A percentile compares a stretch with the other conserved stretches of the same genome.
Conservation (phyloP, 2,113 vertebrate species). For the Gobio gobio region DNA sequence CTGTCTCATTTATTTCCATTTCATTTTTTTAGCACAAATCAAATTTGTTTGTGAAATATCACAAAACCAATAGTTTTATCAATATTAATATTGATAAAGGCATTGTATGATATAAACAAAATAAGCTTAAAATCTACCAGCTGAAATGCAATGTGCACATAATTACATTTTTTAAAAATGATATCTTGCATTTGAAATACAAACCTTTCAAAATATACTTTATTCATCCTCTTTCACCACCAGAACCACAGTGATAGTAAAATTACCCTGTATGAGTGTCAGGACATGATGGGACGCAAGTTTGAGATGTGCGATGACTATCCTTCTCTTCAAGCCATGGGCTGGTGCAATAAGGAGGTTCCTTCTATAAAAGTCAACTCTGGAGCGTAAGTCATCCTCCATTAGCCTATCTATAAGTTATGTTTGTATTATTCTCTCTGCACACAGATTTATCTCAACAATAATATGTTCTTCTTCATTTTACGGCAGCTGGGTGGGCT, state of each 20-base stretch:
- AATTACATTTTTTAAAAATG: not conserved
- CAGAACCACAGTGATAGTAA: slow-evolving; percentile 98
- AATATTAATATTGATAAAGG: not conserved
- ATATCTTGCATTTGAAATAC: not conserved
- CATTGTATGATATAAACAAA: not conserved
- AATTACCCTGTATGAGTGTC: slow-evolving; percentile 87
- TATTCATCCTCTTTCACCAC: not conserved
- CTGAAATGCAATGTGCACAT: not conserved
- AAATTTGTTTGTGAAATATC: not conserved
- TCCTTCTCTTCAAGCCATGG: slow-evolving; percentile 95
- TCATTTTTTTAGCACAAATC: not conserved
- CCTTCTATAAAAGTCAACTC: slow-evolving; percentile 93
- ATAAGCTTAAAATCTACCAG: not conserved
- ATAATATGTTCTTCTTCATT: slow-evolving; percentile 73
- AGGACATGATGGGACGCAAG: slow-evolving; percentile 94
- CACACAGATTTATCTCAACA: not conserved
- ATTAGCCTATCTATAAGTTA: slow-evolving; percentile 49
- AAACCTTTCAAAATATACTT: not conserved
- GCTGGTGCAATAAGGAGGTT: slow-evolving; percentile 95
- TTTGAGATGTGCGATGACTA: slow-evolving; percentile 95
- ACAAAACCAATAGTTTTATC: not conserved
- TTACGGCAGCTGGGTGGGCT: slow-evolving; percentile 90
- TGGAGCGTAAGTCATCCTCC: slow-evolving; percentile 85
- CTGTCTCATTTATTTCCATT: slow-evolving; percentile 63
- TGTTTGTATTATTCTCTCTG: not conserved